phyloP scores from a whole-genome alignment of 35 echinoderm and acorn worm species.

The Apostichopus parvimensis region DNA sequence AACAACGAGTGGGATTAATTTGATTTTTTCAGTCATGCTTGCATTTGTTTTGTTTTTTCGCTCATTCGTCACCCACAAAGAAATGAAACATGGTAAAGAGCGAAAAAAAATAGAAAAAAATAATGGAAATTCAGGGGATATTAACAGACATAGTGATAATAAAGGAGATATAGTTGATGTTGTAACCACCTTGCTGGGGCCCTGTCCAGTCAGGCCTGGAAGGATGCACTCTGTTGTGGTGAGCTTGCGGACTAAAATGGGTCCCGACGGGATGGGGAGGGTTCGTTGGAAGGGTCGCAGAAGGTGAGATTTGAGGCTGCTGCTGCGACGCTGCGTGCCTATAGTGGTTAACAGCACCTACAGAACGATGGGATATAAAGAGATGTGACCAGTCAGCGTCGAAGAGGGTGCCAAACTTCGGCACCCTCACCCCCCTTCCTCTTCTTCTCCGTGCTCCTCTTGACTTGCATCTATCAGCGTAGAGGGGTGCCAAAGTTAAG shows the following conservation, averaged over 20 bases:
- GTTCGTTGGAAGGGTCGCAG: slow-evolving; percentile 48
- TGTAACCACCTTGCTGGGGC: slow-evolving; percentile 73
- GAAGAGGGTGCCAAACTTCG: background rate
- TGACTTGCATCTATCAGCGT: too few species aligned
- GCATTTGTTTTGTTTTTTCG: too few species aligned
- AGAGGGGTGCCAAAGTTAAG: too few species aligned
- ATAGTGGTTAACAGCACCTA: slow-evolving; percentile 47
- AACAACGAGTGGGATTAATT: too few species aligned
- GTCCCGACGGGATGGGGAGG: slow-evolving; percentile 34
- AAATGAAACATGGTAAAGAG: background rate
- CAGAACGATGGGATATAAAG: slow-evolving; percentile 51
- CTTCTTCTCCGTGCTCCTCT: too few species aligned
- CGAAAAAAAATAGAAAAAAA: background rate
- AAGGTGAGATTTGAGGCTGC: slow-evolving; percentile 48
- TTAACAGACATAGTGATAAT: background rate
- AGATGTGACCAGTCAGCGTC: background rate
- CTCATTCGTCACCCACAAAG: too few species aligned
- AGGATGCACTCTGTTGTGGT: slow-evolving; percentile 76
- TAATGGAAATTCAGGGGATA: background rate
- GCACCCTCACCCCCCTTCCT: background rate
- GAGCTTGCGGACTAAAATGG: slow-evolving; percentile 61
- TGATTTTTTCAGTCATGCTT: too few species aligned
- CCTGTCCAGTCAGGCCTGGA: slow-evolving; percentile 88
- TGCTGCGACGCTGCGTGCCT: slow-evolving; percentile 23
- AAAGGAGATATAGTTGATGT: background rate